phyloP scores from a whole-genome alignment of 2,888 invertebrate species.

The Tinea pellionella region DNA sequence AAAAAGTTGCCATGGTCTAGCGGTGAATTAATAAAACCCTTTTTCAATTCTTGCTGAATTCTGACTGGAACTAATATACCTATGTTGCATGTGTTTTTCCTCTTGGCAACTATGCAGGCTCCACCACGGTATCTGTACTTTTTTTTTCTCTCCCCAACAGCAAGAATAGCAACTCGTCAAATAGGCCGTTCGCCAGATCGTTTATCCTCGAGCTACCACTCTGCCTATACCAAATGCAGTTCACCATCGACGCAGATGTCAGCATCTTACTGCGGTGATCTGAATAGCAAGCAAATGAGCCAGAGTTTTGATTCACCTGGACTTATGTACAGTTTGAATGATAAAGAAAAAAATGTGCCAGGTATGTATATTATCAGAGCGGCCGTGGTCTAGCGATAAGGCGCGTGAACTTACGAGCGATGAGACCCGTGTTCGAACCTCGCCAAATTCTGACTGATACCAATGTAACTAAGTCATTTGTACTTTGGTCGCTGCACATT shows the following conservation, averaged over 20 bases:
- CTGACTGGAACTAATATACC: too few relatives aligned
- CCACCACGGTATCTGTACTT: not conserved
- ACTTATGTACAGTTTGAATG: constrained; percentile 28
- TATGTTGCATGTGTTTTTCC: too few relatives aligned
- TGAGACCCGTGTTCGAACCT: too few relatives aligned
- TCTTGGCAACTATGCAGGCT: too few relatives aligned
- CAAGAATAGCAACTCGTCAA: constrained; percentile 46
- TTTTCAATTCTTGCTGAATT: too few relatives aligned
- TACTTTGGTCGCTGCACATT: too few relatives aligned
- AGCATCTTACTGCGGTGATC: constrained; percentile 40
- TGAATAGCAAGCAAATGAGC: constrained; percentile 27
- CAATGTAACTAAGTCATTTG: too few relatives aligned
- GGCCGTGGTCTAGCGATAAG: too few relatives aligned
- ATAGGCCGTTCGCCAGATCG: constrained; percentile 76
- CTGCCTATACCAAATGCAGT: constrained; percentile 34
- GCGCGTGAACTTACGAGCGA: too few relatives aligned
- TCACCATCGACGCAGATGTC: constrained; percentile 40
- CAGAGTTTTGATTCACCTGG: constrained; percentile 50
- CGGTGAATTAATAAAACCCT: too few relatives aligned
- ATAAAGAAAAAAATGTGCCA: not conserved
- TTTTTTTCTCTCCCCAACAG: constrained; percentile 22
- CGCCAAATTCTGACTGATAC: too few relatives aligned
- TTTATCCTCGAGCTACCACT: constrained; percentile 78
- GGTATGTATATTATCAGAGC: not conserved
- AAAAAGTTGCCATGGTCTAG: too few relatives aligned